These are phyloP conservation scores for Pardalotus punctatus DNA, from an alignment of 2,113 vertebrate species.

Conservation along the genomic window DNA sequence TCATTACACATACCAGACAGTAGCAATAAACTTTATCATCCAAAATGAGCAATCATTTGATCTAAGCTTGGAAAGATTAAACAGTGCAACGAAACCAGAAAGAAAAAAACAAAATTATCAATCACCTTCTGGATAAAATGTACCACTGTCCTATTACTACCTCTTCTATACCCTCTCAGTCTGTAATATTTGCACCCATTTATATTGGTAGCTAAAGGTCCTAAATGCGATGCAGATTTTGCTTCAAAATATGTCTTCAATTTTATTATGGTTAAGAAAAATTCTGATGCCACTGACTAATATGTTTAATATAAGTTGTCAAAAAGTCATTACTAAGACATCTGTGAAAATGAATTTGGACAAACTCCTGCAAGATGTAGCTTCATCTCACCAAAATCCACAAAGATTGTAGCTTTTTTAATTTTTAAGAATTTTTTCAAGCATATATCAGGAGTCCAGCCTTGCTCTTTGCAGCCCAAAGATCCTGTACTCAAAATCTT, in stretches of 20 bases:
- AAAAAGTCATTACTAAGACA: conserved; percentile 41
- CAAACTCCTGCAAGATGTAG: neutral
- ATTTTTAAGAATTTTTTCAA: neutral
- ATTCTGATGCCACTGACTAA: neutral
- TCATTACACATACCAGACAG: neutral
- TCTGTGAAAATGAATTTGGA: conserved; percentile 44
- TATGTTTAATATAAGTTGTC: conserved; percentile 51
- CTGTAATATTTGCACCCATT: neutral
- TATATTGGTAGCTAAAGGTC: neutral
- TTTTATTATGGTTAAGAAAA: conserved; percentile 22
- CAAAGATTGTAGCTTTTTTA: neutral
- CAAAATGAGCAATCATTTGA: neutral
- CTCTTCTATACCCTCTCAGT: neutral
- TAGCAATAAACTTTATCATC: conserved; percentile 29
- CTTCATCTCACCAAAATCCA: neutral
- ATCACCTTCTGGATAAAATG: neutral
- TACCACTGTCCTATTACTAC: neutral
- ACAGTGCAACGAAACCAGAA: neutral
- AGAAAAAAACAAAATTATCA: neutral
- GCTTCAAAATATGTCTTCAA: neutral
- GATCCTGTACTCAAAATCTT: conserved; percentile 11
- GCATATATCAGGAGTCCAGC: neutral
- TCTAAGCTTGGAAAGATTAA: neutral
- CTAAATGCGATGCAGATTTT: neutral
- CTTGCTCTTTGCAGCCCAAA: neutral